Evolutionary conservation across 1,140 invertebrate species (phyloP), one percentile per base, ranked within the genome.

Genomic region (Littorina saxatilis): DNA sequence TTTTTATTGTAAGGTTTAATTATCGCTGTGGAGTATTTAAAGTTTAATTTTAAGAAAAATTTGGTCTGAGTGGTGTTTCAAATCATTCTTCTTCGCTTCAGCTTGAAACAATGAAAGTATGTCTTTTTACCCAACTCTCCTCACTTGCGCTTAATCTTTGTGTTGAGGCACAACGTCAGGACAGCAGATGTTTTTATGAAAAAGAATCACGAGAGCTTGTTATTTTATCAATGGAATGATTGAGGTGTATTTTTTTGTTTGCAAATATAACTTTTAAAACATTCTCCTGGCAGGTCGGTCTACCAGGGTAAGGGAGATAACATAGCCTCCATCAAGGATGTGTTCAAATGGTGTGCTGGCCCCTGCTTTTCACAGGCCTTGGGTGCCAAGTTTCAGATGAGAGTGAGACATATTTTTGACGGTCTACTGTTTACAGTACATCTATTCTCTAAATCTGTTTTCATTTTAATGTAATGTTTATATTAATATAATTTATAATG

Each of bases 331-430:
- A 84, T 95, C 0, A 96, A 96, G 91, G 95, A 95, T 85, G 92
- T 94, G 68, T 95, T 95, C 95, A 95, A 95, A 89, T 94, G 93
- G 91, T 90, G 94, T 73, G 86, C 92, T 86, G 91, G 93, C 73
- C 90, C 93, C 20, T 80, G 91, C 79, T 88, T 95, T 77, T 91
- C 93, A 72, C 74, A 91, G 32, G 78, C 86, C 43, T 88, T 94
- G 35, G 90, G 89, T 0, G 94, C 93, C 77, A 86, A 85, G 72
- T 92, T 93, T 58, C 91, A 93, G 77, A 89, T 82, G 86, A 90
- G 88, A 80, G 70, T 73, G 32, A 23, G 0, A 2, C 35, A 20
- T 47, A 47, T 47, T 47, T 47, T 47, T 47, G 43, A 47, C 17
- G n/a, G n/a, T n/a, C n/a, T n/a, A n/a, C n/a, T n/a, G n/a, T 47